Base-by-base conservation (phyloP, 2,797 vertebrate species). In the Heliangelus exortis region DNA sequence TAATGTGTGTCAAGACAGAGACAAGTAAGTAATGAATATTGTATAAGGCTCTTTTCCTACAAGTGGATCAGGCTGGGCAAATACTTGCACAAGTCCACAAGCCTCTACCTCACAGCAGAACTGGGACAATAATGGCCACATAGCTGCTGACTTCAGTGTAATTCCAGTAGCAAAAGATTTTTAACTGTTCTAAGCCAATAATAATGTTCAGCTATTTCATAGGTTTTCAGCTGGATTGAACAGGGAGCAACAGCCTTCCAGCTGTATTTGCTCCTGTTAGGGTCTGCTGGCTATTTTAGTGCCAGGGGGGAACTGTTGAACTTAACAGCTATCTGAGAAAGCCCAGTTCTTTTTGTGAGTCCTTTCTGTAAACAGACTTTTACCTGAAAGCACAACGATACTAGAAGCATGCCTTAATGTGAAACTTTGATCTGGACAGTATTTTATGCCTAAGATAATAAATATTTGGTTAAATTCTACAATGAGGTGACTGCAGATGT, bases 1-100 rank as follows among this genome's bases (percentile, higher is more conserved):
- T 92, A 93, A 95, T 47, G 84, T 84, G 85, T 83, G 84, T 92
- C 69, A 83, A 89, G 85, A 78, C 76, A 87, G 61, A 75, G 87
- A 83, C 9, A 45, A 93, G 87, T 29, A 69, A 69, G 71, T 76
- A 58, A 95, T 89, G 63, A 92, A 93, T 92, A 72, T 80, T 92
- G 67, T 17, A 92, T 87, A 87, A 92, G 63, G 41, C 54, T 75
- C 67, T 84, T 55, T 80, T 72, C 48, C 63, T 92, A 10, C 22
- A 57, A 55, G 73, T 69, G 45, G 47, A 55, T 81, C 39, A 67
- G 66, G 31, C 33, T 57, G 47, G 63, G 36, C 87, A 67, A 58
- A 84, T 34, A 82, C 55, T 53, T 79, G 69, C 48, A 31, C 39
- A 55, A 53, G 43, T 28, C 63, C 87, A 14, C 12, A 3, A 18